Evolutionary conservation across 2,888 invertebrate genomes (phyloP), one percentile per base, ranked within the genome.

Genomic region (Chromoteleia sp.): DNA sequence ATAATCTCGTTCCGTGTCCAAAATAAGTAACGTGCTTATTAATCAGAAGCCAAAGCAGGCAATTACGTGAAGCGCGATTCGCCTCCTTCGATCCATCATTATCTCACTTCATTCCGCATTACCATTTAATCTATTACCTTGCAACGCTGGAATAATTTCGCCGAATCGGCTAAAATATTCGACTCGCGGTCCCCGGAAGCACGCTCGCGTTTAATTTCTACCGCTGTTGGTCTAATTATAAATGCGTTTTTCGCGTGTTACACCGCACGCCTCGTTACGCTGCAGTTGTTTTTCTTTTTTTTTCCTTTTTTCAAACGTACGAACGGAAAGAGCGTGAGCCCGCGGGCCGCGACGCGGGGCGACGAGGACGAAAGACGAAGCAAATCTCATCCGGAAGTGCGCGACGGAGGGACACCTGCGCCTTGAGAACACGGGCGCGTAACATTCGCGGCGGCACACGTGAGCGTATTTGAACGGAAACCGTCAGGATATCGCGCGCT

Each of bases 391-490:
- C 87, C 89, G 90, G 89, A 90, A 89, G 87, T 87, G 43, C 33
- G 81, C 79, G 81, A 73, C 82, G 80, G 80, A 84, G 86, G 87
- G 88, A 87, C 87, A 87, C 86, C 88, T 88, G 88, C 86, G 68
- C 80, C 86, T 87, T 88, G 87, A 89, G 87, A 87, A 87, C 85
- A 87, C 85, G 70, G 79, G 71, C 80, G 68, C 79, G 83, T 29
- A 71, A 67, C 61, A 67, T 36, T 39, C 19, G 70, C 67, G 19
- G 39, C 17, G 25, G 67, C 41, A 30, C 29, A 36, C 65, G 65
- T 58, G 12, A 41, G 82, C 85, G 82, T 89, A 88, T 90, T 90
- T 87, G 86, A 89, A 89, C 89, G 91, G 90, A 91, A 91, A 89
- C 88, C 80, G 81, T 79, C 79, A 86, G 86, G 85, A 88, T 89